Percentiles rank a stretch among this genome's conserved stretches.
Evolutionary conservation across 2,888 invertebrate genomes (phyloP).

Genomic region (Notodromas monacha): DNA sequence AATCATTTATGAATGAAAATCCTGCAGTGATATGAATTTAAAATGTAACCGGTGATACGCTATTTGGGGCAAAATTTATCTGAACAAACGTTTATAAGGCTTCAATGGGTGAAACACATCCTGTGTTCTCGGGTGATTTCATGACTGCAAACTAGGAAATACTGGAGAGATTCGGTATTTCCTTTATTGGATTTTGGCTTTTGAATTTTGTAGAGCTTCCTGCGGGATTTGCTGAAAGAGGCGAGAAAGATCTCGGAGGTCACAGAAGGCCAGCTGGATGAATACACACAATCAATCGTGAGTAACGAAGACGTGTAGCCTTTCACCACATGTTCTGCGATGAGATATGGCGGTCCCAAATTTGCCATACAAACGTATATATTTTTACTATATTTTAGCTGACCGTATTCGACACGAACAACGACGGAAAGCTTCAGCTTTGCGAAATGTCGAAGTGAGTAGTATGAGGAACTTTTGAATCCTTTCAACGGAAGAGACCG

Average conservation of each 20-base stretch:
- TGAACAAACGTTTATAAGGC: too few relatives aligned
- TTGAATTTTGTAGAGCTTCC: slow-evolving; percentile 14
- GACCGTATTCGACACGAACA: slow-evolving; percentile 17
- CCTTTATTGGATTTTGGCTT: not conserved
- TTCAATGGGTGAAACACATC: too few relatives aligned
- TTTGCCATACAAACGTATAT: not conserved
- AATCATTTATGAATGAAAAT: too few relatives aligned
- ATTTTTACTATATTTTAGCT: slow-evolving; percentile 13
- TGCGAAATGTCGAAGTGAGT: slow-evolving; percentile 19
- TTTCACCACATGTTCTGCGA: not conserved
- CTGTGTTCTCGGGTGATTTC: too few relatives aligned
- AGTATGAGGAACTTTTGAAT: too few relatives aligned
- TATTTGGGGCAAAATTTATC: too few relatives aligned
- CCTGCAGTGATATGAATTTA: too few relatives aligned
- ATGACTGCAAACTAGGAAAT: too few relatives aligned
- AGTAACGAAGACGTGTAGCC: slow-evolving; percentile 9
- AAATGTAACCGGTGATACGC: too few relatives aligned
- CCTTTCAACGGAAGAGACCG: too few relatives aligned
- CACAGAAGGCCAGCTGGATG: slow-evolving; percentile 16
- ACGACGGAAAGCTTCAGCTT: slow-evolving; percentile 18
- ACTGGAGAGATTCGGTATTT: too few relatives aligned
- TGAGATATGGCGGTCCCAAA: not conserved
- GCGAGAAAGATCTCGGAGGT: slow-evolving; percentile 13
- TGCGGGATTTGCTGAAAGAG: slow-evolving; percentile 14
- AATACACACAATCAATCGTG: slow-evolving; percentile 18